phyloP scores from a whole-genome alignment of 2,888 invertebrate genomes.

The Ditylenchus weischeri region DNA sequence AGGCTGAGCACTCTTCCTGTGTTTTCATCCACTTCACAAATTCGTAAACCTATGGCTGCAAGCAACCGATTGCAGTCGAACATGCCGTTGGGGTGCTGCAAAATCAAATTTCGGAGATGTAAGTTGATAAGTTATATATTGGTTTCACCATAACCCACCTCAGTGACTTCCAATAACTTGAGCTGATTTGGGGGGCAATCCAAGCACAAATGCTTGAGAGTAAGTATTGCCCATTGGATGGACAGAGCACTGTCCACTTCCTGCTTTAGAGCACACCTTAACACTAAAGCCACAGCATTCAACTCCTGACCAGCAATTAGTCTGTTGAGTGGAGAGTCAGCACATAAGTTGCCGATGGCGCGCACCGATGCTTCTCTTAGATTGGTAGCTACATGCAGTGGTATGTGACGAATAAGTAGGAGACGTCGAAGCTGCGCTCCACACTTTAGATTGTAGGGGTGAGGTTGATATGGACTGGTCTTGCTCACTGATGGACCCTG shows the following conservation, averaged over 20 bases:
- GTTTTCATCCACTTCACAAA: not conserved
- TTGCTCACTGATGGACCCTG: too few species aligned
- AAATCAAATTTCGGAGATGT: too few species aligned
- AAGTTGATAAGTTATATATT: too few species aligned
- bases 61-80: not conserved
- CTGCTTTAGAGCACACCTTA: slow-evolving; percentile 10
- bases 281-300: slow-evolving; percentile 11
- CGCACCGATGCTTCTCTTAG: slow-evolving; percentile 33
- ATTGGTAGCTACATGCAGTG: not conserved
- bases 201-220: slow-evolving; percentile 40
- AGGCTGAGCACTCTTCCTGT: not conserved
- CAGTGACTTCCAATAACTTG: slow-evolving; percentile 36
- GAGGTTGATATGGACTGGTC: too few species aligned
- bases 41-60: not conserved
- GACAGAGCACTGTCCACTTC: slow-evolving; percentile 29
- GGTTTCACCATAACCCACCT: too few species aligned
- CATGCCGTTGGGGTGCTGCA: not conserved
- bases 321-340: slow-evolving; percentile 23
- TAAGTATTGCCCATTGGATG: slow-evolving; percentile 44
- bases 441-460: not conserved
- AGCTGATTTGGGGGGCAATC: slow-evolving; percentile 45
- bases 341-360: slow-evolving; percentile 35
- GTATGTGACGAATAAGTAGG: slow-evolving; percentile 4
- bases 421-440: not conserved
- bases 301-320: slow-evolving; percentile 25